Base-by-base conservation (phyloP, 1,140 invertebrate genomes). In the Archivesica marissinica region DNA sequence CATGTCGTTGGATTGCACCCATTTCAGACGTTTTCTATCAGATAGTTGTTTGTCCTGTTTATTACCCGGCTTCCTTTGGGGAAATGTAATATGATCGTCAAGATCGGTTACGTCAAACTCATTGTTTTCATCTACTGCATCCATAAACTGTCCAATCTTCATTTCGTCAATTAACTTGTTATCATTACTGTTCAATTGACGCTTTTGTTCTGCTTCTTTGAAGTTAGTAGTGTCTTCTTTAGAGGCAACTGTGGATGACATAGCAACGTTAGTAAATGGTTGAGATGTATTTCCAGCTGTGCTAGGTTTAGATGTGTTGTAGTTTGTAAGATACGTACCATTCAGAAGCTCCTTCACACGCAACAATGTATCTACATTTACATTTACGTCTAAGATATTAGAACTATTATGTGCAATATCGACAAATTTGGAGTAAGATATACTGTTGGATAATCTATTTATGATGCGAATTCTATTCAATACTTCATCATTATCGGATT, bases 51-150 rank as follows among this genome's bases (percentile, higher is more conserved):
- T 70, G 11, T 41, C 41, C 9, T 66, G 33, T 66, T 66, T 39
- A n/a, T 20, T 39, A 3, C 39, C n/a, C 7, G 1, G 1, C n/a
- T 25, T 38, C 28, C 23, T 3, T 25, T 4, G 1, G 28, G 1
- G 3, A 28, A 70, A 41, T 23, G 20, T 11, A 25, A 70, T 70
- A 25, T 44, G 38, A 6, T 70, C 66, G n/a, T 70, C 66, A 1
- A 70, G 20, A 3, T 39, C 38, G 6, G 66, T 70, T 13, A 70
- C 47, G 28, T 70, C 66, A 70, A 70, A 70, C 20, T 70, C 41
- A 47, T 70, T 70, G n/a, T 70, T 28, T 28, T 70, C 41, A 28
- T 70, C 64, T 2, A 39, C 20, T 7, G 25, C 6, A 4, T 47
- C 20, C 2, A 30, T n/a, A 28, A 2, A 2, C 23, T 59, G 25